Conservation (phyloP, 2,797 vertebrate species). For the Malacoraja senta region DNA sequence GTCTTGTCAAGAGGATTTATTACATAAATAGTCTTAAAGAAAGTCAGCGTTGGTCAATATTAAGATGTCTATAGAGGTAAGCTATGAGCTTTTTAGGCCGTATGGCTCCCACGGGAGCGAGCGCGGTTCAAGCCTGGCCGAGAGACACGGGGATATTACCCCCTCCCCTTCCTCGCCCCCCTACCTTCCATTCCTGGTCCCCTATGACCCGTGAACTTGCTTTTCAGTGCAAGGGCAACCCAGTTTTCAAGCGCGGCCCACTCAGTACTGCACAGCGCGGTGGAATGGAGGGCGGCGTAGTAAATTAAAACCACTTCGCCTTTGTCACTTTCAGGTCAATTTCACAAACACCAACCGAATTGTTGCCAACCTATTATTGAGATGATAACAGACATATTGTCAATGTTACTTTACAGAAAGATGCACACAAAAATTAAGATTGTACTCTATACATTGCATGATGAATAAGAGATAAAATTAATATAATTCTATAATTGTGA, state of each 20-base stretch:
- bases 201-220: slow-evolving; percentile 39
- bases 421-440: too few relatives aligned
- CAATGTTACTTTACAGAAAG: too few relatives aligned
- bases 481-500: too few relatives aligned
- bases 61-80: neutral
- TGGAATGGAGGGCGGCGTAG: neutral
- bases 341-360: neutral
- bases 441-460: too few relatives aligned
- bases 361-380: neutral
- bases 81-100: neutral
- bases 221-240: neutral
- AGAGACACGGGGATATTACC: neutral
- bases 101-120: neutral
- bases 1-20: neutral
- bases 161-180: neutral
- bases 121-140: neutral
- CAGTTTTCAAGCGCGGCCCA: neutral
- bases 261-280: neutral
- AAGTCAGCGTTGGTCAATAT: neutral
- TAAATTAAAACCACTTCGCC: neutral
- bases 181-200: slow-evolving; percentile 17
- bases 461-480: neutral
- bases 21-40: neutral
- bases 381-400: too few relatives aligned
- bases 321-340: neutral